These are phyloP conservation scores for Drosophila arawakana DNA, from an alignment of 1,140 invertebrate genomes.

Conservation along the genomic window DNA sequence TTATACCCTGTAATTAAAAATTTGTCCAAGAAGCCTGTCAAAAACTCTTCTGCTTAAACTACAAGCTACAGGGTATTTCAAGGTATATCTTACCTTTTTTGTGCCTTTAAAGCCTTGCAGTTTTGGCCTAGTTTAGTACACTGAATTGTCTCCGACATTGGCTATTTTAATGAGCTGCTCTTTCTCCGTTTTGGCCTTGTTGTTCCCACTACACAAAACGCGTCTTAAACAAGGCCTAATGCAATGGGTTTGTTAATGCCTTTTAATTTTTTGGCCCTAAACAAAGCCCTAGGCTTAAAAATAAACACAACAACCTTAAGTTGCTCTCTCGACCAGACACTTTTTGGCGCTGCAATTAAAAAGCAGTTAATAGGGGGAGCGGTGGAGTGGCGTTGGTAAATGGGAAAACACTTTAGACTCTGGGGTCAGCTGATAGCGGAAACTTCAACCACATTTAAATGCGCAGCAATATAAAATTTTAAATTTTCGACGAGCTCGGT, in stretches of 20 bases:
- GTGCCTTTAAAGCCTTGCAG: too few species aligned
- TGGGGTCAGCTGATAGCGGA: background rate
- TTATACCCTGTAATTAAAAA: conserved; percentile 26
- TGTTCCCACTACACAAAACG: conserved; percentile 11
- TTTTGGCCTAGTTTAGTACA: background rate
- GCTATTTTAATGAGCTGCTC: conserved; percentile 43
- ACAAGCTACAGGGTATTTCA: background rate
- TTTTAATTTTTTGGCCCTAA: conserved; percentile 38
- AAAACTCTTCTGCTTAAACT: too few species aligned
- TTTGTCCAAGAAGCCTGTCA: too few species aligned
- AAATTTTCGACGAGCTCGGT: conserved; percentile 14
- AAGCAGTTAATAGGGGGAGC: conserved; percentile 30
- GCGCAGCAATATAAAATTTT: conserved; percentile 19
- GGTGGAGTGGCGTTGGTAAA: background rate
- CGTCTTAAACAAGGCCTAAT: conserved; percentile 27
- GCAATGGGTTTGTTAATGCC: conserved; percentile 42
- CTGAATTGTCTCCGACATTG: conserved; percentile 15
- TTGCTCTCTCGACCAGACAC: conserved; percentile 4
- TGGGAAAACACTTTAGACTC: conserved; percentile 1
- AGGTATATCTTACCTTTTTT: background rate
- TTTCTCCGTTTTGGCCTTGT: conserved; percentile 36
- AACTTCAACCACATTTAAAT: conserved; percentile 12
- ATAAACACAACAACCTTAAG: conserved; percentile 9
- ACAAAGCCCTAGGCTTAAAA: conserved; percentile 34
- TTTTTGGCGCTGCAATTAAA: conserved; percentile 49